Base-by-base conservation (phyloP, 2,888 invertebrate genomes). In the Aethes cnicana region DNA sequence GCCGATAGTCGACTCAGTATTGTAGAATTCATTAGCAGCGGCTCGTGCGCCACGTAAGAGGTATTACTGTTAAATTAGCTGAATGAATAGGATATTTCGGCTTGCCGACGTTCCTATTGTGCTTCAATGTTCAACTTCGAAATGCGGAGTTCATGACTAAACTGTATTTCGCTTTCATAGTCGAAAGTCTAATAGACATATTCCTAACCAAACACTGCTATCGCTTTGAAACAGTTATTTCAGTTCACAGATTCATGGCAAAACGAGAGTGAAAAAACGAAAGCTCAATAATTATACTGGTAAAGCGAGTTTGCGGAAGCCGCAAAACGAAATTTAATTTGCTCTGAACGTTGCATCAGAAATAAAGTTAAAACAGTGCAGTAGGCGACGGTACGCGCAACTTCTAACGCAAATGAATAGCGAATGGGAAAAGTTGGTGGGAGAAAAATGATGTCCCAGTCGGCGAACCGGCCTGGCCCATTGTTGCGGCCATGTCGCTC, bases 381-480 rank as follows among this genome's bases (percentile, higher is more conserved):
- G 81, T 80, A 77, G 84, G 81, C 79, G 75, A 78, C 66, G 68
- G 80, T 68, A 84, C 82, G 86, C 62, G 75, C 76, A 89, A 88
- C 88, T 89, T 88, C 86, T 87, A 88, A 89, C 88, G 84, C 86
- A 86, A 88, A 89, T 89, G 89, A 89, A 89, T 88, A 89, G 85
- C 82, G 87, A 89, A 88, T 88, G 86, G 84, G 86, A 78, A 88
- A 89, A 89, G 89, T 89, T 89, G 78, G 70, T 74, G 69, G 69
- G 84, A 84, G 86, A 88, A 89, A 89, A 89, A 88, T 86, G 84
- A 85, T 87, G 88, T 84, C 83, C 81, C 81, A 80, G 74, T 79
- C 79, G 77, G 62, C 68, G 70, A 72, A 42, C 26, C 58, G 58
- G 70, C 64, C 62, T 66, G 65, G 70, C 63, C 74, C 69, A 79